Conservation (phyloP, 2,797 vertebrate genomes). For the Dromococcyx pavoninus region DNA sequence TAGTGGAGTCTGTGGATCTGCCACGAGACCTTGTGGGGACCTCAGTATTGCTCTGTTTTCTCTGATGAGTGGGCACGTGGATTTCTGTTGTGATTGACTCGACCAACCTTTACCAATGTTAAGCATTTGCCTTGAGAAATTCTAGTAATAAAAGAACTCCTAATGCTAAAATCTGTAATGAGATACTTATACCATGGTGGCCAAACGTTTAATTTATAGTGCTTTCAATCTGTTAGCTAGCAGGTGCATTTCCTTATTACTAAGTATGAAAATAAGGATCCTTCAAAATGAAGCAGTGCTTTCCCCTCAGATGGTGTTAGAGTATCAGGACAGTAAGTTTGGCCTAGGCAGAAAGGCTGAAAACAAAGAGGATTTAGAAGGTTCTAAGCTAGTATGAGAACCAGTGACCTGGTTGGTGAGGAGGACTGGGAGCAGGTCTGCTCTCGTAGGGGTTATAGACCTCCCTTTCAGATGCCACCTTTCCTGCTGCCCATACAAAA, state of each 20-base stretch:
- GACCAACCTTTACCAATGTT: not conserved
- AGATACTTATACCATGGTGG: not conserved
- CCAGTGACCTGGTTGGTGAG: no score
- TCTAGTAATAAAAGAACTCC: not conserved
- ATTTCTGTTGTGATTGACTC: not conserved
- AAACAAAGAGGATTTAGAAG: not conserved
- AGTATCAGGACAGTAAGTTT: not conserved
- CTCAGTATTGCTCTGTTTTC: not conserved
- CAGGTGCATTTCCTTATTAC: not conserved
- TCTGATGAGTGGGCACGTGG: not conserved
- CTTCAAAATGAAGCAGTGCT: not conserved
- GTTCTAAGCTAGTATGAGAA: not conserved
- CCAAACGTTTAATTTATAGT: not conserved
- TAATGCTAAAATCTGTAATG: not conserved
- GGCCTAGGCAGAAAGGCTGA: not conserved
- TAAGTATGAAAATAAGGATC: not conserved
- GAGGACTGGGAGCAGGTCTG: no score
- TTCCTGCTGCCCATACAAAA: no score
- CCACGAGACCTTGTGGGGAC: not conserved
- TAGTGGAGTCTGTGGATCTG: accelerated
- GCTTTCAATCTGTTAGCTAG: not conserved
- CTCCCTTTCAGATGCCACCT: no score
- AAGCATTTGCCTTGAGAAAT: not conserved
- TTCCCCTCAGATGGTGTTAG: not conserved
- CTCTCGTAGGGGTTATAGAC: no score